These are phyloP conservation scores for Lasioglossum morio DNA, from an alignment of 2,888 invertebrate genomes.

Conservation along the genomic window DNA sequence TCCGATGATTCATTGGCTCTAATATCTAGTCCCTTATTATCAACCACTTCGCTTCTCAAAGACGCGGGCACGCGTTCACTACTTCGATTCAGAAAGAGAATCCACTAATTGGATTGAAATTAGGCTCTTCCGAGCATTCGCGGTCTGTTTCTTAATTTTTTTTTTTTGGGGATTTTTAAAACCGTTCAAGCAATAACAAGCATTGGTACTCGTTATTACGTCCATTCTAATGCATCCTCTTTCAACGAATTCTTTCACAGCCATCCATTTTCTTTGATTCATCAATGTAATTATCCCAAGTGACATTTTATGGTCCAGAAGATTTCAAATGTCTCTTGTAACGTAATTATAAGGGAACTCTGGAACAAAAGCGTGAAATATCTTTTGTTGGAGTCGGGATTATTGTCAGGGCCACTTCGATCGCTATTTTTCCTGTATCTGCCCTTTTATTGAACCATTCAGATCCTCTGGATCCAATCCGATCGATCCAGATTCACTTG, in stretches of 20 bases:
- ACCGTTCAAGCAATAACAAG: neutral
- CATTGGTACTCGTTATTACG: neutral
- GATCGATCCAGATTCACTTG: neutral
- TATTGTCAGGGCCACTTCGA: neutral
- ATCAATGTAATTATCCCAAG: neutral
- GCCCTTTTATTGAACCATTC: neutral
- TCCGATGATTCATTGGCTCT: neutral
- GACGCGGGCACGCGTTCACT: neutral
- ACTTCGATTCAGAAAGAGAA: neutral
- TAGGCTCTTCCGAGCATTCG: neutral
- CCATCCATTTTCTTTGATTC: neutral
- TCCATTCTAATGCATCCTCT: neutral
- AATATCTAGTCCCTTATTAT: neutral
- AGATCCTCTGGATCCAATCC: neutral
- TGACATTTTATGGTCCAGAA: neutral
- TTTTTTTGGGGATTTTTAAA: neutral
- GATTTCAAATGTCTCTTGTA: constrained; percentile 5
- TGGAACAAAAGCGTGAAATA: neutral
- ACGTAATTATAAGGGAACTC: neutral
- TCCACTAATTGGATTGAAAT: neutral
- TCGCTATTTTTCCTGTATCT: neutral
- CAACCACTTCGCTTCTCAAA: neutral
- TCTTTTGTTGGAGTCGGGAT: neutral
- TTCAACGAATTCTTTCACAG: neutral
- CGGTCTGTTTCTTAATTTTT: neutral